Conservation (phyloP, 2,113 vertebrate species). For the Echinops telfairi region DNA sequence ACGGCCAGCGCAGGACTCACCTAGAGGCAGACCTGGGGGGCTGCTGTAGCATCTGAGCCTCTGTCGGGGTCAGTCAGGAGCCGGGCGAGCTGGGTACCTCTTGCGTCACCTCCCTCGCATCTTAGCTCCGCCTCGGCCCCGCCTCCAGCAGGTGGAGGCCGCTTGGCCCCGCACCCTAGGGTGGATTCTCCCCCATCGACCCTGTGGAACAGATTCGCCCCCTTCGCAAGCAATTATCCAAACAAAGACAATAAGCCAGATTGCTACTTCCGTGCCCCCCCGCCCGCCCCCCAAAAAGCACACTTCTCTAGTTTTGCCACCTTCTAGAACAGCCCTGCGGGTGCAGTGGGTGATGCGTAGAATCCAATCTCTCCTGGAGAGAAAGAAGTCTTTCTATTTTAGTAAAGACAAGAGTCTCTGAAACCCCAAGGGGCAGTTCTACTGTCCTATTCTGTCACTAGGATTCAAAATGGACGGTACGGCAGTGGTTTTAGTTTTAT, state of each 20-base stretch:
- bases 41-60: background rate
- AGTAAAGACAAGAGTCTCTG: too few relatives aligned
- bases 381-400: too few relatives aligned
- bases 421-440: too few relatives aligned
- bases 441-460: too few relatives aligned
- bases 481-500: too few relatives aligned
- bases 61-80: background rate
- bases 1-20: slow-evolving; percentile 16
- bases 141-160: slow-evolving; percentile 60
- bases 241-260: too few relatives aligned
- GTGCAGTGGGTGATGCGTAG: too few relatives aligned
- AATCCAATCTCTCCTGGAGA: too few relatives aligned
- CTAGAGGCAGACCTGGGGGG: background rate
- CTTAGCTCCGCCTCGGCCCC: slow-evolving; percentile 60
- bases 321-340: background rate
- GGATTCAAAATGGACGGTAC: too few relatives aligned
- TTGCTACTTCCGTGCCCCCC: background rate
- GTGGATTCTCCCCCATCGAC: background rate
- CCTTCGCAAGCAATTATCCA: background rate
- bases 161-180: accelerated
- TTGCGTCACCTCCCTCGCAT: slow-evolving; percentile 62
- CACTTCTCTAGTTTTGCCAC: background rate
- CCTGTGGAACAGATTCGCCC: too few relatives aligned
- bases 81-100: background rate
- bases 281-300: background rate